Conservation (phyloP, 53 echinoderm and acorn worm genomes). For the Apostichopus leukothele region DNA sequence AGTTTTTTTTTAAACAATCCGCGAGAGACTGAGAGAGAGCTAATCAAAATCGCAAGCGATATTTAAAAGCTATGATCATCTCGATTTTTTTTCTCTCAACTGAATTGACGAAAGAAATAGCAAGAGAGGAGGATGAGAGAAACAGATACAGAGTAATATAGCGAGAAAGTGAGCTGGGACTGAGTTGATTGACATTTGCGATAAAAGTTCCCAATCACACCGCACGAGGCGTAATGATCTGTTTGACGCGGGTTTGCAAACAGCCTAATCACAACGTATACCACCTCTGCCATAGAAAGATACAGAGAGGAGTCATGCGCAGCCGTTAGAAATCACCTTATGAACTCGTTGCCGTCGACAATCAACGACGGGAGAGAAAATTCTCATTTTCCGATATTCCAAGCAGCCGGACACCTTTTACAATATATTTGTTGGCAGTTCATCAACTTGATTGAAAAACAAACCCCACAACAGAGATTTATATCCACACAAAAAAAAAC, state of each 20-base stretch:
- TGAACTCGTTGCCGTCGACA: not conserved
- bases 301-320: not conserved
- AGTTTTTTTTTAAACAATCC: conserved; percentile 11
- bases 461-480: conserved; percentile 49
- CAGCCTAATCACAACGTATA: conserved; percentile 35
- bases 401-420: conserved; percentile 46
- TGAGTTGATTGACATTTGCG: conserved; percentile 25
- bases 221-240: conserved; percentile 17
- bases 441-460: conserved; percentile 56
- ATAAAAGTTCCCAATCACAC: conserved; percentile 40
- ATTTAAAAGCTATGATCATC: conserved; percentile 42
- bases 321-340: not conserved
- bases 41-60: conserved; percentile 42
- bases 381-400: conserved; percentile 46
- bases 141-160: not conserved
- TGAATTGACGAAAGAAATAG: not conserved
- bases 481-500: conserved; percentile 24
- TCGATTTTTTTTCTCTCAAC: not conserved
- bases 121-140: not conserved
- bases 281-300: not conserved
- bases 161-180: not conserved
- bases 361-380: conserved; percentile 5
- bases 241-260: conserved; percentile 36
- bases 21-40: not conserved
- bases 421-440: conserved; percentile 50